These are phyloP conservation scores for Anguilla marmorata DNA, from an alignment of 2,797 vertebrate genomes.

Conservation along the genomic window DNA sequence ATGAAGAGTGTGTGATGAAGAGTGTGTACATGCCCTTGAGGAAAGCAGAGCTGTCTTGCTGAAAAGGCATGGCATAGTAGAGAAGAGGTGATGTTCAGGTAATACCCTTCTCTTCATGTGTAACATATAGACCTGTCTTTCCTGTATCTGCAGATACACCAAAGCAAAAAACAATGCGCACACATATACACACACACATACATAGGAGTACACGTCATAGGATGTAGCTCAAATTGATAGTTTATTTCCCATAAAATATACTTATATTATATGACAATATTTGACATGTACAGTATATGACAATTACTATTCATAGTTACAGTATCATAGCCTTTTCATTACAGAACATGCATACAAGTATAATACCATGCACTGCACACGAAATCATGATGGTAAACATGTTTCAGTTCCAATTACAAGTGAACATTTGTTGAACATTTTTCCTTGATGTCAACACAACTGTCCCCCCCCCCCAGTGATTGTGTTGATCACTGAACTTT, in stretches of 20 bases:
- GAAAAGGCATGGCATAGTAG: background rate
- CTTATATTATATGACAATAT: background rate
- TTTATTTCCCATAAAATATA: background rate
- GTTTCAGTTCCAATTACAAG: no score
- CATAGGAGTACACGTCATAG: background rate
- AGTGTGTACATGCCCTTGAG: background rate
- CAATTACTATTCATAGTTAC: no score
- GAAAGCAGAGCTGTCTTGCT: background rate
- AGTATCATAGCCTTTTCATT: background rate
- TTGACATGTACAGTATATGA: background rate
- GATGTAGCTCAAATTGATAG: background rate
- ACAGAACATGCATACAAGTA: background rate
- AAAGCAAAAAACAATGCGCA: background rate
- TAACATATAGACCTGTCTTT: background rate
- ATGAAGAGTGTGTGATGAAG: background rate
- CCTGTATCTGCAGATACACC: background rate
- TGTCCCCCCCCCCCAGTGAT: background rate
- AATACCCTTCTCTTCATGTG: background rate
- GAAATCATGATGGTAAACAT: no score
- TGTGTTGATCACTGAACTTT: background rate
- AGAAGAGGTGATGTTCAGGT: background rate
- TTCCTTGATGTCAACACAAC: no score
- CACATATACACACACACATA: background rate
- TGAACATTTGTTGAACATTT: no score
- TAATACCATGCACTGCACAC: no score